A percentile compares a stretch with the other conserved stretches of the same genome.
phyloP scores from a whole-genome alignment of 2,113 vertebrate species.

The Takifugu flavidus region DNA sequence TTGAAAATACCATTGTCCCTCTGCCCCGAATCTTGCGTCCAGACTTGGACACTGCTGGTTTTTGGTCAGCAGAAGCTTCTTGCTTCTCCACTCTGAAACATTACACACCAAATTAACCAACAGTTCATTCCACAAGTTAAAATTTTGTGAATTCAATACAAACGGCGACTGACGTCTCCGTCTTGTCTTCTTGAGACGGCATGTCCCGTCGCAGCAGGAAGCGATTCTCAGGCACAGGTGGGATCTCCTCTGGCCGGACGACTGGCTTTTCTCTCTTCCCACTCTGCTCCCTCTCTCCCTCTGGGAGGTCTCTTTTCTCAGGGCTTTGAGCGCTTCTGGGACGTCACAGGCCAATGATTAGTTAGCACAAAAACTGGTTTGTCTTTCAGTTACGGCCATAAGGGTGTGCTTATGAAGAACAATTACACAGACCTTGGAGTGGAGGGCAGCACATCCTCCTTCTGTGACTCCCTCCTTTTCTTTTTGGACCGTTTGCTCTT shows the following conservation, averaged over 20 bases:
- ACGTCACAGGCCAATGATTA: conserved; percentile 15
- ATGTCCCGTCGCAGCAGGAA: conserved; percentile 90
- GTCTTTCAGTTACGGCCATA: not conserved
- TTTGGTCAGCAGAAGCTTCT: conserved; percentile 74
- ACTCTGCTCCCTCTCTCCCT: conserved; percentile 71
- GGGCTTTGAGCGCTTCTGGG: conserved; percentile 53
- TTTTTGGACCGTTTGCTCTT: conserved; percentile 82
- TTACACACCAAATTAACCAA: conserved; percentile 4
- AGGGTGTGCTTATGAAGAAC: not conserved
- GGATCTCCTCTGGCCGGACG: conserved; percentile 95
- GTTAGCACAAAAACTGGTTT: conserved; percentile 8
- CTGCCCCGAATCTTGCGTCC: conserved; percentile 96
- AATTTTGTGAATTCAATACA: not conserved
- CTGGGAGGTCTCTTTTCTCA: conserved; percentile 76
- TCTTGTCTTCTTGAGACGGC: conserved; percentile 75
- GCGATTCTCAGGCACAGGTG: conserved; percentile 94
- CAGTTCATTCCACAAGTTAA: not conserved
- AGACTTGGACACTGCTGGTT: conserved; percentile 93
- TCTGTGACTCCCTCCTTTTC: conserved; percentile 73
- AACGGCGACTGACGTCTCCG: conserved; percentile 77
- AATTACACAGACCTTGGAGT: conserved; percentile 34
- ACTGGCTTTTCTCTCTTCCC: conserved; percentile 90
- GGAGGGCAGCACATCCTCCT: conserved; percentile 21
- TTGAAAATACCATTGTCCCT: conserved; percentile 88
- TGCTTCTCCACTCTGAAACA: conserved; percentile 78